These are phyloP conservation scores for Scaeva pyrastri DNA, from an alignment of 2,888 invertebrate genomes.

Conservation along the genomic window DNA sequence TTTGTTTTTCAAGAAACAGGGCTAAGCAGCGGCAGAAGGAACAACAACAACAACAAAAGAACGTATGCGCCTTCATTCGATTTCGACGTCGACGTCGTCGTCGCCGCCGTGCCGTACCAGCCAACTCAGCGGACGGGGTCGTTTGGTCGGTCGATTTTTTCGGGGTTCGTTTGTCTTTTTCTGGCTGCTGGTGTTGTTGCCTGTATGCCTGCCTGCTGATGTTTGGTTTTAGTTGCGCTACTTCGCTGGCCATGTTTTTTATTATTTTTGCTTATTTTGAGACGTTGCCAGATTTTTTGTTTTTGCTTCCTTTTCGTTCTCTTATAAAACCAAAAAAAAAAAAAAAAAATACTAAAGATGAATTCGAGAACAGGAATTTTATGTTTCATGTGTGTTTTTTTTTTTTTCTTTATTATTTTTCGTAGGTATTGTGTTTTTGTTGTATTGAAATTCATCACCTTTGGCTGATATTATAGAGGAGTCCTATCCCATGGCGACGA, in stretches of 20 bases:
- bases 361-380: slow-evolving; percentile 70
- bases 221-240: slow-evolving; percentile 64
- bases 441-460: slow-evolving; percentile 56
- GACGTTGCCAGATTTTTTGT: slow-evolving; percentile 72
- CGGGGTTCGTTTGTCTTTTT: slow-evolving; percentile 66
- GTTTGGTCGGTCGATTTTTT: slow-evolving; percentile 74
- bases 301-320: slow-evolving; percentile 25
- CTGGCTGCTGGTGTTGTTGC: slow-evolving; percentile 36
- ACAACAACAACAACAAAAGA: slow-evolving; percentile 26
- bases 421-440: too few species aligned
- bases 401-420: background rate
- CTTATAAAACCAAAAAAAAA: background rate
- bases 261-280: slow-evolving; percentile 66
- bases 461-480: slow-evolving; percentile 47
- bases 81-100: background rate
- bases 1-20: slow-evolving; percentile 22
- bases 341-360: slow-evolving; percentile 46
- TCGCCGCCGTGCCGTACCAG: slow-evolving; percentile 51
- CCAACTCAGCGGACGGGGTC: slow-evolving; percentile 71
- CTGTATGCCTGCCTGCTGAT: slow-evolving; percentile 40
- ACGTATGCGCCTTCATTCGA: slow-evolving; percentile 53
- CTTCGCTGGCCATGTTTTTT: slow-evolving; percentile 57
- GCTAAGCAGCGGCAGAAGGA: slow-evolving; percentile 40
- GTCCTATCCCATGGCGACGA: slow-evolving; percentile 48
- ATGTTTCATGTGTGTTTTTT: slow-evolving; percentile 22